phyloP scores from a whole-genome alignment of 2,888 invertebrate species.

The Polymixis flavicincta region DNA sequence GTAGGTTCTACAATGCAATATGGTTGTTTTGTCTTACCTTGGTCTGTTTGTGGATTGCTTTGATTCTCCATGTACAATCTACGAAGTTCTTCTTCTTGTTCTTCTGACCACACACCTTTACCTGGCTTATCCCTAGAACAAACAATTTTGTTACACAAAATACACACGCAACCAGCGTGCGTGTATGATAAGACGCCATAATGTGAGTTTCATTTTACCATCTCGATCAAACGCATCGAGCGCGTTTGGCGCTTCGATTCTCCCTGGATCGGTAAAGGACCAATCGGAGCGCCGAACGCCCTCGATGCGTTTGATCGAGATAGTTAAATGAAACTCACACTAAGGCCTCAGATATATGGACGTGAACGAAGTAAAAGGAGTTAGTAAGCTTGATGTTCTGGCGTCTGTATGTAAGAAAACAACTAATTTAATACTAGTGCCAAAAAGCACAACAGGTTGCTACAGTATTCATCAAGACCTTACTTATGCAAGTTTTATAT shows the following conservation, averaged over 20 bases:
- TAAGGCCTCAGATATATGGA: not conserved
- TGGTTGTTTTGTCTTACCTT: constrained; percentile 88
- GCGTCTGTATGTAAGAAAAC: not conserved
- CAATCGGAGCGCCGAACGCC: too few relatives aligned
- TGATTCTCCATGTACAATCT: constrained; percentile 96
- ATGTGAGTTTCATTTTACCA: too few relatives aligned
- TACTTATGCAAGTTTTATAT: constrained; percentile 54
- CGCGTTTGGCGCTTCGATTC: too few relatives aligned
- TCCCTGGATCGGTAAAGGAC: too few relatives aligned
- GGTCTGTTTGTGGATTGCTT: constrained; percentile 92
- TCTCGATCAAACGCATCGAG: too few relatives aligned
- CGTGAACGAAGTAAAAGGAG: not conserved
- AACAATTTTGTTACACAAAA: not conserved
- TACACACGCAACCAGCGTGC: not conserved
- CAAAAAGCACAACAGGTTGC: constrained; percentile 18
- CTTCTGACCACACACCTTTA: constrained; percentile 95
- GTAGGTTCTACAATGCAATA: not conserved
- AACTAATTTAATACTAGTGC: not conserved
- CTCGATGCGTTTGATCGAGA: too few relatives aligned
- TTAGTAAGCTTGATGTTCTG: too few relatives aligned
- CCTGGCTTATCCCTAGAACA: constrained; percentile 80
- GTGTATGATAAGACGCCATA: not conserved
- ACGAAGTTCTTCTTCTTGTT: constrained; percentile 96
- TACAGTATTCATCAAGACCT: constrained; percentile 43
- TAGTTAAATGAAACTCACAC: too few relatives aligned